Percentiles rank a stretch among this genome's conserved stretches.
phyloP scores from a whole-genome alignment of 1,140 invertebrate genomes.

The Drosophila pallidifrons region DNA sequence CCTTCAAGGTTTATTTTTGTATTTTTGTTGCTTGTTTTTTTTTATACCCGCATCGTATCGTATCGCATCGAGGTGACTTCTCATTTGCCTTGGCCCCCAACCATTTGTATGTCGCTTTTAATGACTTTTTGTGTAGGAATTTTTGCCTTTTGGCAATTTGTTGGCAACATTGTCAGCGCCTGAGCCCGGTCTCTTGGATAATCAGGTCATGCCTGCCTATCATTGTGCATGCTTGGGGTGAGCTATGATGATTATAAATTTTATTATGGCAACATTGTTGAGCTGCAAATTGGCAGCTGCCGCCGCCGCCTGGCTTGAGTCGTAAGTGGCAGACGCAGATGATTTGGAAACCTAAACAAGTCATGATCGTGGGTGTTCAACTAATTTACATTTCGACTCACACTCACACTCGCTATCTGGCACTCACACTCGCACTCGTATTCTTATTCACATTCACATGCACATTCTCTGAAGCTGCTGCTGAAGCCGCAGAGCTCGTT shows the following conservation, averaged over 20 bases:
- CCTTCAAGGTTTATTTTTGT: slow-evolving; percentile 5
- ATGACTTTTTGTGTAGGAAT: slow-evolving; percentile 63
- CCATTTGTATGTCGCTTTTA: slow-evolving; percentile 58
- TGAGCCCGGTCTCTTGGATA: slow-evolving; percentile 47
- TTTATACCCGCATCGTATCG: background rate
- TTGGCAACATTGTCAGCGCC: slow-evolving; percentile 68
- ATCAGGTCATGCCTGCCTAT: slow-evolving; percentile 48
- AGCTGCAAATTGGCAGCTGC: slow-evolving; percentile 30
- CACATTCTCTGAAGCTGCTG: background rate
- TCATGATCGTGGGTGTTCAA: slow-evolving; percentile 51
- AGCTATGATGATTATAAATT: slow-evolving; percentile 74
- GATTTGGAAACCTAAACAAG: slow-evolving; percentile 45
- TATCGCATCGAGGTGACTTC: slow-evolving; percentile 7
- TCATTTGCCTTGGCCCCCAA: slow-evolving; percentile 19
- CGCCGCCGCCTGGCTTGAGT: slow-evolving; percentile 6
- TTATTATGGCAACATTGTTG: slow-evolving; percentile 66
- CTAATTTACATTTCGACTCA: slow-evolving; percentile 62
- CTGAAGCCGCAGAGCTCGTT: slow-evolving; percentile 36
- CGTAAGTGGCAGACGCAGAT: slow-evolving; percentile 27
- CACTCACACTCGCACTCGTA: slow-evolving; percentile 3
- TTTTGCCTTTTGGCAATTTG: slow-evolving; percentile 50
- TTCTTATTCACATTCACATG: slow-evolving; percentile 6
- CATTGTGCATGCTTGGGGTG: slow-evolving; percentile 18
- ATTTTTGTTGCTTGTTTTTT: background rate
- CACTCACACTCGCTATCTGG: slow-evolving; percentile 2